Base-by-base conservation (phyloP, 2,888 invertebrate genomes). In the Tromatobia lineatoria region DNA sequence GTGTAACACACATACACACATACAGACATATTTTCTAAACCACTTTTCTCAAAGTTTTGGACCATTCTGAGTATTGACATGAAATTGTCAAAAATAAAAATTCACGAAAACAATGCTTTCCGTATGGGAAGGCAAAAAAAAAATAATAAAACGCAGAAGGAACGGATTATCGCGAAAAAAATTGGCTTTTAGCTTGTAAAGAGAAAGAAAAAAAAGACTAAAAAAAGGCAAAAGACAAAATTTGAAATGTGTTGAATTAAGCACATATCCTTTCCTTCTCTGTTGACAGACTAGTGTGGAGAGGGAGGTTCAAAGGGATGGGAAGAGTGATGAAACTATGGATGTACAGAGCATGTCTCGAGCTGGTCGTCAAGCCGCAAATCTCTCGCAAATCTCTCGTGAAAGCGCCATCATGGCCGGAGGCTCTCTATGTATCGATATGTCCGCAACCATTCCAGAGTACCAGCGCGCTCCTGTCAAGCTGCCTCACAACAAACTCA, bases 201-300 rank as follows among this genome's bases (percentile, higher is more conserved):
- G 57, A 13, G 52, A 70, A 70, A 25, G 34, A 11, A 64, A 69
- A 66, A 52, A 42, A n/a, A n/a, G n/a, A n/a, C n/a, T n/a, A n/a
- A n/a, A 50, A 45, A 67, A 78, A 90, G 90, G 94, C 69, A 82
- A 75, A 38, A 88, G 88, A 88, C 73, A 73, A 73, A 86, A 85
- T 86, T 86, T 75, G 57, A 88, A 85, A 91, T 91, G 90, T 91
- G 92, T 91, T 89, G 89, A 87, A 92, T 92, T 91, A 92, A 91
- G 90, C 91, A 91, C 90, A 91, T 88, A 94, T 95, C 95, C 95
- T 95, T 95, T 95, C 95, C 95, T 95, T 95, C 95, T 96, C 95
- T 96, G 95, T 96, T 95, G 95, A 95, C 96, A 96, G 96, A 95
- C 94, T 90, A 93, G 92, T 93, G 89, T 92, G 93, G 94, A 94